Conservation (phyloP, 2,888 invertebrate genomes). For the Tuberolachnus salignus region DNA sequence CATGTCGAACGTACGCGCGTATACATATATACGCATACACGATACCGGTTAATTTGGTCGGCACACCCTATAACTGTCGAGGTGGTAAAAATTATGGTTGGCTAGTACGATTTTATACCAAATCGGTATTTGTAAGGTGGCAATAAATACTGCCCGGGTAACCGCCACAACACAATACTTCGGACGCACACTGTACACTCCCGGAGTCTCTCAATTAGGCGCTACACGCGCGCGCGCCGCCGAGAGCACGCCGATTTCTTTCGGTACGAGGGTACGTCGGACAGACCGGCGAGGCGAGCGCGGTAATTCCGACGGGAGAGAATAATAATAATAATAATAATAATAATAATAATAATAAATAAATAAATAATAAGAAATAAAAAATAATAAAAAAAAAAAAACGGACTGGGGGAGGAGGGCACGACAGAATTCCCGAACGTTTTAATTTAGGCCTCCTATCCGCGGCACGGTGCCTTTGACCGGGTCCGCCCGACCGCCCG, state of each 20-base stretch:
- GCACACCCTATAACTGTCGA: conserved; percentile 55
- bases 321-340: no score
- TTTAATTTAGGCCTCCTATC: conserved; percentile 33
- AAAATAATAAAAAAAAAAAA: no score
- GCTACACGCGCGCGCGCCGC: conserved; percentile 4
- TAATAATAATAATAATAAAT: no score
- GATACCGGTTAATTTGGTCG: conserved; percentile 56
- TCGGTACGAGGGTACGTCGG: neutral
- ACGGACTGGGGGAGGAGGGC: neutral
- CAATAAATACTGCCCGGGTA: conserved; percentile 46
- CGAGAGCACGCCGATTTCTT: conserved; percentile 15
- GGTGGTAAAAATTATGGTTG: conserved; percentile 48
- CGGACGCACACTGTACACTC: neutral
- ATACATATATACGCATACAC: conserved; percentile 4
- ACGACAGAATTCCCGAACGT: conserved; percentile 31
- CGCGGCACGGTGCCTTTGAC: conserved; percentile 28
- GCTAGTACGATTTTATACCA: conserved; percentile 37
- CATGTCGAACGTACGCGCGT: conserved; percentile 12
- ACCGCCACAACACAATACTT: no score
- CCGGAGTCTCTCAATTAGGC: conserved; percentile 44
- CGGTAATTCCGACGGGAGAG: neutral
- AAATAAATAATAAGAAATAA: no score
- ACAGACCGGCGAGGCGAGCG: neutral
- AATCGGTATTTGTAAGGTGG: conserved; percentile 48
- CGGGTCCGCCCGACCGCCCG: conserved; percentile 13